Percentiles rank a stretch among this genome's conserved stretches.
Conservation (phyloP, 2,113 vertebrate genomes). For the Parus major region DNA sequence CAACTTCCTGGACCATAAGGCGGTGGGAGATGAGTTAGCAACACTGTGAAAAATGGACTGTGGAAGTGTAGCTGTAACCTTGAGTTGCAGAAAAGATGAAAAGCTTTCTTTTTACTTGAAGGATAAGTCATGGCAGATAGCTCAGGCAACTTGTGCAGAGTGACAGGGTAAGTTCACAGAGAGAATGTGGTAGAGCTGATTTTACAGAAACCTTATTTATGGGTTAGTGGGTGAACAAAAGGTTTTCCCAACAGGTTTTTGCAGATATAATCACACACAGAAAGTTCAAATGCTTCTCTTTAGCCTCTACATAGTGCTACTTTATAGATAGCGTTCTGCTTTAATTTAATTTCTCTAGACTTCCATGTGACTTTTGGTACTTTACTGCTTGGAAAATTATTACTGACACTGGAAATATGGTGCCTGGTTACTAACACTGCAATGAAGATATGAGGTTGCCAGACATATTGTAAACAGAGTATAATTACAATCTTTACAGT, state of each 20-base stretch:
- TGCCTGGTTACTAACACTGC: background rate
- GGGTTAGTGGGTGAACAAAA: background rate
- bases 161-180: background rate
- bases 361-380: constrained; percentile 13
- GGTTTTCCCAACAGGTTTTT: constrained; percentile 1
- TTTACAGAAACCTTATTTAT: background rate
- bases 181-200: background rate
- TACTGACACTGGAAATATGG: constrained; percentile 50
- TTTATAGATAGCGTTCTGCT: background rate
- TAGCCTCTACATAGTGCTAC: background rate
- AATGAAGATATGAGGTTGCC: constrained; percentile 32
- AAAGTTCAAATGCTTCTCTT: constrained; percentile 9
- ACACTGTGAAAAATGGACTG: background rate
- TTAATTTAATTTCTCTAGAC: constrained; percentile 7
- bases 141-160: background rate
- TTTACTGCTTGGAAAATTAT: constrained; percentile 14
- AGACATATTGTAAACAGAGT: constrained; percentile 40
- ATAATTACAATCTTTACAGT: constrained; percentile 53
- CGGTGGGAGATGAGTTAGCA: background rate
- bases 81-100: background rate
- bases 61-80: background rate
- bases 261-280: background rate
- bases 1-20: background rate
- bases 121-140: background rate
- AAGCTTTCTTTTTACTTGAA: background rate